Evolutionary conservation across 1,140 invertebrate species (phyloP).

Genomic region (Anadara kagoshimensis): DNA sequence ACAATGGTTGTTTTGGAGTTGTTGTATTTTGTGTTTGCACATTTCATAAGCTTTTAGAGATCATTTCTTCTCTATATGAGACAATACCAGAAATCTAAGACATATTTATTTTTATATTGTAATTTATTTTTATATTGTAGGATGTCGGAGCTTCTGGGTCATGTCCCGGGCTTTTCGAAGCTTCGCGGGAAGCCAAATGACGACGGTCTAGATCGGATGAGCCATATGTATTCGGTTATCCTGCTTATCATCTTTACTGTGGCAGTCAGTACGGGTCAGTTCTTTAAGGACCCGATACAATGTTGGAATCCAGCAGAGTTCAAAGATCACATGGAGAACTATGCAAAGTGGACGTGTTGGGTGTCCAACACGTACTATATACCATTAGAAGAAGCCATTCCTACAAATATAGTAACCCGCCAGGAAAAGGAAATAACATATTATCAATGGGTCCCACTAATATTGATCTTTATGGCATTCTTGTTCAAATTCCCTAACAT

Average conservation of each 20-base stretch:
- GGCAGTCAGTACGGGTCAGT: conserved; percentile 54
- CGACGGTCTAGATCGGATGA: conserved; percentile 51
- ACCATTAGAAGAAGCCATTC: conserved; percentile 60
- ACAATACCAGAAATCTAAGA: background rate
- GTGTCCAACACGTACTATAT: conserved; percentile 91
- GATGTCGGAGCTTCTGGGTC: conserved; percentile 42
- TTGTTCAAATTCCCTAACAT: conserved; percentile 96
- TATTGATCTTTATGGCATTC: conserved; percentile 94
- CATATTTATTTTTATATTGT: conserved; percentile 18
- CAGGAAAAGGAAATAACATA: conserved; percentile 79
- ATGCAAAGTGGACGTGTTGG: conserved; percentile 94
- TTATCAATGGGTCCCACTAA: conserved; percentile 97
- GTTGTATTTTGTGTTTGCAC: too few species aligned
- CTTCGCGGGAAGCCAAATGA: conserved; percentile 48
- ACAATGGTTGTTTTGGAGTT: too few species aligned
- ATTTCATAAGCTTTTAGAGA: too few species aligned
- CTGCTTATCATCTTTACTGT: conserved; percentile 52
- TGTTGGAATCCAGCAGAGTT: conserved; percentile 67
- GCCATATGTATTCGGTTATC: conserved; percentile 46
- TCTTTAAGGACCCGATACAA: conserved; percentile 74
- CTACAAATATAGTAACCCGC: conserved; percentile 47
- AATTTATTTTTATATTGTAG: conserved; percentile 22
- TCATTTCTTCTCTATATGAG: too few species aligned
- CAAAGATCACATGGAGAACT: conserved; percentile 53
- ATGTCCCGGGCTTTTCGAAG: conserved; percentile 36